phyloP scores from a whole-genome alignment of 2,797 vertebrate species.

The Bovichtus variegatus region DNA sequence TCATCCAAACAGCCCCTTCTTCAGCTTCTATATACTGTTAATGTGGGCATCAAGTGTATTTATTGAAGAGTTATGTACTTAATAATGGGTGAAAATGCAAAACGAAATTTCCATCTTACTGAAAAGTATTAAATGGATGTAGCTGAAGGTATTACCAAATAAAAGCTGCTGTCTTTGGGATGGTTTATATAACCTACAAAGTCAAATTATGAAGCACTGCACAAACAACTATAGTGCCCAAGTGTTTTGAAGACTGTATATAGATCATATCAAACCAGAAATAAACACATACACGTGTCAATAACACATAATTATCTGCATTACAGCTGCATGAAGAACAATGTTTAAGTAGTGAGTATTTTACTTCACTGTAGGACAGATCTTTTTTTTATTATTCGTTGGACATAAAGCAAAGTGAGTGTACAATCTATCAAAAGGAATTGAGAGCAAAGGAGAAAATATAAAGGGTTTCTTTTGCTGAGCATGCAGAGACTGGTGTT shows the following conservation, averaged over 20 bases:
- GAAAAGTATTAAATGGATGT: background rate
- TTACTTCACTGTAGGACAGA: constrained; percentile 47
- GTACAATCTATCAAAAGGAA: constrained; percentile 75
- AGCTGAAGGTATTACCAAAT: constrained; percentile 1
- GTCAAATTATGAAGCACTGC: background rate
- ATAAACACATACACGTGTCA: constrained; percentile 45
- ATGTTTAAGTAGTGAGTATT: constrained; percentile 39
- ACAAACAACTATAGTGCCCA: background rate
- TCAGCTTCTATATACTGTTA: background rate
- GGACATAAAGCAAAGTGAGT: constrained; percentile 60
- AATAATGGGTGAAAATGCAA: background rate
- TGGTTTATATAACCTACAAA: background rate
- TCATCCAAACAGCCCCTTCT: background rate
- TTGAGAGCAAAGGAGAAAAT: constrained; percentile 53
- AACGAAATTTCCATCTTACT: background rate
- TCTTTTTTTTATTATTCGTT: constrained; percentile 73
- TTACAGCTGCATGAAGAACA: constrained; percentile 45
- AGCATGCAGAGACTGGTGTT: constrained; percentile 55
- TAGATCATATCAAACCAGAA: constrained; percentile 41
- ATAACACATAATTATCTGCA: constrained; percentile 62
- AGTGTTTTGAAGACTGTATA: constrained; percentile 8
- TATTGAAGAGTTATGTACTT: background rate
- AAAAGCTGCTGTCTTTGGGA: background rate
- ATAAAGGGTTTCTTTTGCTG: constrained; percentile 71
- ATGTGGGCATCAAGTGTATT: background rate